Base-by-base conservation (phyloP, 2,888 invertebrate species). In the Nyleta sp. region DNA sequence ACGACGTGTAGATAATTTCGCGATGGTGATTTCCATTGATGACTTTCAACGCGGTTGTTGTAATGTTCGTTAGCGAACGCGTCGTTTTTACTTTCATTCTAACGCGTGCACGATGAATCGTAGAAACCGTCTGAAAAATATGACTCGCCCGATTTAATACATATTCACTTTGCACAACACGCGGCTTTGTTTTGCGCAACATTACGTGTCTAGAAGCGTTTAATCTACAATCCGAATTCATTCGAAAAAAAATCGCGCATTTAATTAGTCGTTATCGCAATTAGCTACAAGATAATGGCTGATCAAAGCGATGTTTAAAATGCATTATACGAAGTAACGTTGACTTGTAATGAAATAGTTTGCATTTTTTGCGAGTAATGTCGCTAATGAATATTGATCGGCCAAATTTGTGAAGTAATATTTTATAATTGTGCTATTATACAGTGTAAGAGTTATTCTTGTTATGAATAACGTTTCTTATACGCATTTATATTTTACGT, bases 91-190 rank as follows among this genome's bases (percentile, higher is more conserved):
- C 10, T 38, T 53, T 46, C n/a, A 13, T 46, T n/a, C 18, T 17
- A 15, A 33, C 24, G 11, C 31, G 48, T 42, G 42, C 20, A 57
- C 15, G 59, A 65, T 59, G 59, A 65, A 52, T 57, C 52, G 68
- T 31, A 48, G 17, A 31, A 40, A 57, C 24, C 11, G 24, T 8
- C 22, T 22, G 53, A n/a, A 44, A 44, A 53, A 24, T 67, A 46
- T 68, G 57, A 68, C 57, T 68, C 57, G 57, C 40, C n/a, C 48
- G 31, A 57, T 68, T 68, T 48, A 48, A 68, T 68, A 50, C 48
- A 48, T 68, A 57, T 57, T 57, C 48, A 68, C 38, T 38, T 46
- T 48, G 35, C 52, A 17, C 22, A 55, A 48, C 31, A 18, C 13
- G 55, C 35, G 6, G 24, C 33, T 55, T 67, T 55, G 57, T 59